Evolutionary conservation across 2,113 vertebrate species (phyloP).

Genomic region (Tetrax tetrax): DNA sequence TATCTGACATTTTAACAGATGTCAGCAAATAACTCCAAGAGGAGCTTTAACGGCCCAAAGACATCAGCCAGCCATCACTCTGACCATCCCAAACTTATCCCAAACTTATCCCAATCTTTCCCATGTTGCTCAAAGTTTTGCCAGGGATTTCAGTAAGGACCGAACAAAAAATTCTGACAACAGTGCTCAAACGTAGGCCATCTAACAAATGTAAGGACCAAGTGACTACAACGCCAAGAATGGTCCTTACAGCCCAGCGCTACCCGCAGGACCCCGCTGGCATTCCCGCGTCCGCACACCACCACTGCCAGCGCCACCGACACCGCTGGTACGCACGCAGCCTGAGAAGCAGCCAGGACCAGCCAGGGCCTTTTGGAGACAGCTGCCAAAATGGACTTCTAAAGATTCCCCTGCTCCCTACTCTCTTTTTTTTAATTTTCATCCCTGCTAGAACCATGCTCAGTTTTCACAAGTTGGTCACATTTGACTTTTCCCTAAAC

Average conservation of each 20-base stretch:
- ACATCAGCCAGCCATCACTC: no score
- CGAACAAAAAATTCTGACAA: not conserved
- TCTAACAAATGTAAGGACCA: not conserved
- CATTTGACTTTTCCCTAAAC: not conserved
- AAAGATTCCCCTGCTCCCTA: not conserved
- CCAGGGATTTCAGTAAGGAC: not conserved
- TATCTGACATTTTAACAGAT: not conserved
- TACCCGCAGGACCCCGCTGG: not conserved
- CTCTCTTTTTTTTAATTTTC: not conserved
- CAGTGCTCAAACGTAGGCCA: not conserved
- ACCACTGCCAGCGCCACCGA: not conserved
- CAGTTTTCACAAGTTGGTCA: not conserved
- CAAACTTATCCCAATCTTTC: not conserved
- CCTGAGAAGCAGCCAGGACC: not conserved
- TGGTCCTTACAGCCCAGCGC: not conserved
- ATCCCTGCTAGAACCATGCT: not conserved
- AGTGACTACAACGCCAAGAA: not conserved
- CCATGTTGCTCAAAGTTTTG: not conserved
- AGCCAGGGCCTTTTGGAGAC: not conserved
- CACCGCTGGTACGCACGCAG: not conserved
- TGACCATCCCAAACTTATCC: not conserved
- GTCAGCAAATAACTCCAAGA: not conserved
- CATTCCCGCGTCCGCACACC: not conserved
- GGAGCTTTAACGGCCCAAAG: not conserved
- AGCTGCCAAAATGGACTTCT: not conserved